Evolutionary conservation across 2,797 vertebrate genomes (phyloP).

Genomic region (Selene dorsalis): DNA sequence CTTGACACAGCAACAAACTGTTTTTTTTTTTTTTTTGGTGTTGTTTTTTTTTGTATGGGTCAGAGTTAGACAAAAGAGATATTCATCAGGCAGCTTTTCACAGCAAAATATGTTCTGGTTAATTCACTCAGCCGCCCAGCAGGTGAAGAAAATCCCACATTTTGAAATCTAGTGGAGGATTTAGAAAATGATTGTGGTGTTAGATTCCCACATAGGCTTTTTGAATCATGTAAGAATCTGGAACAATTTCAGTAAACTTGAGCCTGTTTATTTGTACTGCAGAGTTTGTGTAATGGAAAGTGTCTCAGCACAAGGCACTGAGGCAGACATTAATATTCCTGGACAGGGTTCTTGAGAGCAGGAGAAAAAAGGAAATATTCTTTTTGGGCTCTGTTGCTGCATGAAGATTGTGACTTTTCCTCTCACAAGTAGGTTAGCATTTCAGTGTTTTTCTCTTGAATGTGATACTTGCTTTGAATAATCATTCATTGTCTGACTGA

Average conservation of each 20-base stretch:
- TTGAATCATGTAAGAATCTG: constrained; percentile 27
- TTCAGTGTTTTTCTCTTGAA: background rate
- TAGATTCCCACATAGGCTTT: constrained; percentile 13
- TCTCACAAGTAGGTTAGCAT: constrained; percentile 11
- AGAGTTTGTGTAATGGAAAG: constrained; percentile 16
- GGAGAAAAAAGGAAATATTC: constrained; percentile 8
- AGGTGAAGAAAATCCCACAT: background rate
- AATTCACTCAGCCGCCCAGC: background rate
- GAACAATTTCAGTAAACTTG: constrained; percentile 24
- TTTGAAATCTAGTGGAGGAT: constrained; percentile 7
- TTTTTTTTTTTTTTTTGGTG: no score
- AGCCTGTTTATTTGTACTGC: constrained; percentile 51
- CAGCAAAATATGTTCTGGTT: background rate
- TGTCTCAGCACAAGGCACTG: constrained; percentile 20
- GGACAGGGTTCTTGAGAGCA: constrained; percentile 15
- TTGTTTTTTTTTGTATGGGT: no score
- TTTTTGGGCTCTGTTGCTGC: constrained; percentile 9
- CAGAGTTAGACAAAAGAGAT: no score
- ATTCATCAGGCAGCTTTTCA: no score
- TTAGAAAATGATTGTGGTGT: constrained; percentile 5
- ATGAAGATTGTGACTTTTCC: background rate
- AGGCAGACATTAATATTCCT: constrained; percentile 2
- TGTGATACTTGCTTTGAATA: constrained; percentile 18
- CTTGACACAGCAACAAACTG: no score
- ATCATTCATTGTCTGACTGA: background rate